Evolutionary conservation across 2,113 vertebrate species (phyloP).

Genomic region (Salvelinus sp.): DNA sequence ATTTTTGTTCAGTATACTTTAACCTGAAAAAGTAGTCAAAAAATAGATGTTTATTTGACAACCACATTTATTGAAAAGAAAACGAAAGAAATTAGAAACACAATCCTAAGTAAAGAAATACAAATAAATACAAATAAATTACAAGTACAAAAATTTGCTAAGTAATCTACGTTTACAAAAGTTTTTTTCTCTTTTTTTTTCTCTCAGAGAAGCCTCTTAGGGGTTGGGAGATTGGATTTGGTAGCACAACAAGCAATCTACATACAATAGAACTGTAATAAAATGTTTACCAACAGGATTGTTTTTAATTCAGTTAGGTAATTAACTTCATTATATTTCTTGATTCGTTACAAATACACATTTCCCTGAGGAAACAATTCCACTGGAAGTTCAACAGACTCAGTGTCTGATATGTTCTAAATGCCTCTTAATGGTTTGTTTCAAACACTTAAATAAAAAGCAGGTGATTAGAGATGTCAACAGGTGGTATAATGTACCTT

Average conservation of each 20-base stretch:
- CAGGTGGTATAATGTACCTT: conserved; percentile 52
- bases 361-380: conserved; percentile 74
- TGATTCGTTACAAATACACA: conserved; percentile 53
- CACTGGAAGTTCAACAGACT: conserved; percentile 44
- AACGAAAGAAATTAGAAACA: conserved; percentile 52
- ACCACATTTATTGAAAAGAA: conserved; percentile 67
- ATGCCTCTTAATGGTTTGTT: conserved; percentile 43
- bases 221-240: conserved; percentile 37
- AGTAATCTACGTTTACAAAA: conserved; percentile 59
- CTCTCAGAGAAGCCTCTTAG: conserved; percentile 15
- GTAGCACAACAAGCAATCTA: conserved; percentile 28
- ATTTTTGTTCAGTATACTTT: too few relatives aligned
- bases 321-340: conserved; percentile 48
- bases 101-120: conserved; percentile 45
- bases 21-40: too few relatives aligned
- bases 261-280: conserved; percentile 26
- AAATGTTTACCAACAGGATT: conserved; percentile 32
- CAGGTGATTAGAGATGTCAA: conserved; percentile 23
- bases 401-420: conserved; percentile 49
- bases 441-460: conserved; percentile 20
- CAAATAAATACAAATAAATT: conserved; percentile 65
- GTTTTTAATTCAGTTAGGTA: conserved; percentile 32
- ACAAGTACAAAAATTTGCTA: conserved; percentile 21
- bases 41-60: neutral
- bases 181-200: neutral